Conservation (phyloP, 1,140 invertebrate species). For the Euwallacea fornicatus region DNA sequence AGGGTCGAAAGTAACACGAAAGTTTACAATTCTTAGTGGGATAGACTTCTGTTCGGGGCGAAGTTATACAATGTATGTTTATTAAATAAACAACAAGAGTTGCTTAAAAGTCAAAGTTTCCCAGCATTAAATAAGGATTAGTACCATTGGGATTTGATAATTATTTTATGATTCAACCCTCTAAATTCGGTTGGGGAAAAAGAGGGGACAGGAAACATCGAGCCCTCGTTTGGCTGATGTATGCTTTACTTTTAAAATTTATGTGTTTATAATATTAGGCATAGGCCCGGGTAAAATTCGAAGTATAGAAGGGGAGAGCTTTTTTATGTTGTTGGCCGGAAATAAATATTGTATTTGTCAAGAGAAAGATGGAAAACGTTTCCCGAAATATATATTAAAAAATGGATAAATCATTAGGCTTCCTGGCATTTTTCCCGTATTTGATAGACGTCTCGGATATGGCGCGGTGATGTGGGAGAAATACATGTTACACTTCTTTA, state of each 20-base stretch:
- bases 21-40: too few species aligned
- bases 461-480: too few species aligned
- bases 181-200: slow-evolving; percentile 16
- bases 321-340: slow-evolving; percentile 35
- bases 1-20: not conserved
- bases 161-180: slow-evolving; percentile 10
- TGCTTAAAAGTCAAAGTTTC: too few species aligned
- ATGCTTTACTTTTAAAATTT: slow-evolving; percentile 50
- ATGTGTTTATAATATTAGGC: slow-evolving; percentile 50
- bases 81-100: not conserved
- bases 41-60: too few species aligned
- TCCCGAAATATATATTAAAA: slow-evolving; percentile 34
- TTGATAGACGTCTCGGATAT: too few species aligned
- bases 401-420: slow-evolving; percentile 35
- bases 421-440: not conserved
- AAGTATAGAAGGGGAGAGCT: slow-evolving; percentile 29
- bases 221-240: slow-evolving; percentile 48
- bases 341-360: slow-evolving; percentile 49
- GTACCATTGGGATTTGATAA: not conserved
- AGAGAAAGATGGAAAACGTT: slow-evolving; percentile 48
- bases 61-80: too few species aligned
- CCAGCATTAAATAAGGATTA: too few species aligned
- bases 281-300: slow-evolving; percentile 41
- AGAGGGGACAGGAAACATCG: slow-evolving; percentile 32
- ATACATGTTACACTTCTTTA: too few species aligned